Percentiles rank a stretch among this genome's conserved stretches.
Evolutionary conservation across 2,888 invertebrate species (phyloP).

Genomic region (Eupithecia exiguata): DNA sequence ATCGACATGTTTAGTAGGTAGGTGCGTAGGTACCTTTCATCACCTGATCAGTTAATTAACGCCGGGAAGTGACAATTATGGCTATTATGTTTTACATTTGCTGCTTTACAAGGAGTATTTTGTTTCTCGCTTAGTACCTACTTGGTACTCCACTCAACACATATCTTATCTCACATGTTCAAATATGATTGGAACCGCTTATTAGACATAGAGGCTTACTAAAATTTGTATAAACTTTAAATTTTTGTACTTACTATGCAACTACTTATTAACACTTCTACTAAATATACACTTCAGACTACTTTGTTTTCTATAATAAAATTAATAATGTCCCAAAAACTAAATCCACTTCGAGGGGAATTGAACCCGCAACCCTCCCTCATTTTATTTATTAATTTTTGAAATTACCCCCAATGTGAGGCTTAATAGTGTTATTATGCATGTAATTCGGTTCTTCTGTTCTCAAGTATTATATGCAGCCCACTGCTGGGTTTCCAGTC

Average conservation of each 20-base stretch:
- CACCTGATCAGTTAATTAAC: constrained; percentile 7
- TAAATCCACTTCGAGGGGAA: too few species aligned
- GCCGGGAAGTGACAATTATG: constrained; percentile 23
- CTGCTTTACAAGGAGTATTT: not conserved
- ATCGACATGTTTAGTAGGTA: not conserved
- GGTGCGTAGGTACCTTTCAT: not conserved
- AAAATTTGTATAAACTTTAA: not conserved
- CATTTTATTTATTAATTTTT: too few species aligned
- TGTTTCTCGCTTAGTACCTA: not conserved
- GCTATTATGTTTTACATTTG: not conserved
- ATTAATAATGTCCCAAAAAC: too few species aligned
- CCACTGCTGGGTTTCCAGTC: not conserved
- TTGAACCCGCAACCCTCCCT: too few species aligned
- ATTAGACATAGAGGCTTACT: not conserved
- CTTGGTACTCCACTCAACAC: not conserved
- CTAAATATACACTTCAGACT: too few species aligned
- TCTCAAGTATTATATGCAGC: not conserved
- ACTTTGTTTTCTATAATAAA: too few species aligned
- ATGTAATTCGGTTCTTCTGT: not conserved
- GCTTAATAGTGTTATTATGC: too few species aligned
- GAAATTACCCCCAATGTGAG: too few species aligned
- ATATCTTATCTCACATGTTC: not conserved
- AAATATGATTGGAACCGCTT: not conserved
- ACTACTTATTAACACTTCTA: not conserved
- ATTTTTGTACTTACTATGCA: not conserved